A percentile compares a stretch with the other conserved stretches of the same genome.
Conservation (phyloP, 2,888 invertebrate genomes). For the Tachina lurida region DNA sequence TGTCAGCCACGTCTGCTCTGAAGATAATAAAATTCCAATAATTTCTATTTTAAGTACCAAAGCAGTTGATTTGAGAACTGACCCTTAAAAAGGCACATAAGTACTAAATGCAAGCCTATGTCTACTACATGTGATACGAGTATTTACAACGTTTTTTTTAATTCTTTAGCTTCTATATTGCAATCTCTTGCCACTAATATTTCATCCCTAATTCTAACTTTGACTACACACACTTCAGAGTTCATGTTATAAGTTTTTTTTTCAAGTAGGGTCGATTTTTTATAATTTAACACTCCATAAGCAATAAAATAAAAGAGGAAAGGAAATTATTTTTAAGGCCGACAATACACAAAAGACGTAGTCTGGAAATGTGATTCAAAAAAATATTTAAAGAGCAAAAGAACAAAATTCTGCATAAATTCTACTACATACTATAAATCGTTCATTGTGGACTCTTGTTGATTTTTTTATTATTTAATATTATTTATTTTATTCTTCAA, state of each 20-base stretch:
- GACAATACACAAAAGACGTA: neutral
- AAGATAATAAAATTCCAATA: too few species aligned
- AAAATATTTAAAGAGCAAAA: neutral
- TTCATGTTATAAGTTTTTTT: conserved; percentile 32
- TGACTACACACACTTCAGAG: conserved; percentile 31
- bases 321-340: neutral
- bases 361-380: conserved; percentile 7
- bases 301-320: conserved; percentile 42
- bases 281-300: conserved; percentile 57
- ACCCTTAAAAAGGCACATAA: too few species aligned
- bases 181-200: neutral
- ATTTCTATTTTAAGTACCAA: too few species aligned
- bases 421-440: neutral
- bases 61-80: too few species aligned
- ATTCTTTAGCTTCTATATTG: too few species aligned
- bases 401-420: conserved; percentile 18
- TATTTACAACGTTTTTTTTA: too few species aligned
- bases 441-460: conserved; percentile 30
- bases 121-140: too few species aligned
- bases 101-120: too few species aligned
- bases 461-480: conserved; percentile 3
- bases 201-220: conserved; percentile 2
- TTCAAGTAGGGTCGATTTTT: conserved; percentile 2
- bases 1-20: too few species aligned
- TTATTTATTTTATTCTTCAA: conserved; percentile 32